phyloP scores from a whole-genome alignment of 2,113 vertebrate genomes.

The Pagrus major region DNA sequence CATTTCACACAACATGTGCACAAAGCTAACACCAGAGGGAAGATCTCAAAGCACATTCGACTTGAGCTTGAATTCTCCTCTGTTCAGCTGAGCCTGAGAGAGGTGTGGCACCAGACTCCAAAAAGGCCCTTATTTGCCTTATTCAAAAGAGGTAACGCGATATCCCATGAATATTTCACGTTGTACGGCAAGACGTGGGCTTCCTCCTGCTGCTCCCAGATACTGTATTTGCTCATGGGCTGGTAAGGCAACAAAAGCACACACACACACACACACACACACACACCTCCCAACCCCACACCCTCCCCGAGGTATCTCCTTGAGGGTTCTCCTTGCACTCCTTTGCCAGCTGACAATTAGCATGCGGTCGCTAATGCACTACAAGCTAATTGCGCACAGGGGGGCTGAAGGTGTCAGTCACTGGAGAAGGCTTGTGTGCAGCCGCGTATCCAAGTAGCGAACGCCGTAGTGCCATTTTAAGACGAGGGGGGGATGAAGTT shows the following conservation, averaged over 20 bases:
- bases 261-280: not conserved
- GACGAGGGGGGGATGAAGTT: conserved; percentile 34
- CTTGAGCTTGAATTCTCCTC: not conserved
- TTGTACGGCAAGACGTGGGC: conserved; percentile 50
- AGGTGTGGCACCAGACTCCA: conserved; percentile 19
- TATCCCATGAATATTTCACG: conserved; percentile 78
- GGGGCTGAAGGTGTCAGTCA: conserved; percentile 80
- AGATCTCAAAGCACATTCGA: conserved; percentile 9
- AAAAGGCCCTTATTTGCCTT: conserved; percentile 49
- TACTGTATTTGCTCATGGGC: conserved; percentile 54
- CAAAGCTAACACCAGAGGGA: not conserved
- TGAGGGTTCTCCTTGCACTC: conserved; percentile 71
- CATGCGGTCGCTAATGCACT: conserved; percentile 76
- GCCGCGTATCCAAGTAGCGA: conserved; percentile 11
- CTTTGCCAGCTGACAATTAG: conserved; percentile 81
- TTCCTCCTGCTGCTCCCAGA: conserved; percentile 53
- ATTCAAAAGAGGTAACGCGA: conserved; percentile 70
- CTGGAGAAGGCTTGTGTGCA: conserved; percentile 51
- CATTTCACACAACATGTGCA: not conserved
- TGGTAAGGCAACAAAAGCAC: conserved; percentile 67
- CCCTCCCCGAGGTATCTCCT: conserved; percentile 73
- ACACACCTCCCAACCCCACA: not conserved
- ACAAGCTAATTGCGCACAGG: conserved; percentile 79
- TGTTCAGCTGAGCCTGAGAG: not conserved
- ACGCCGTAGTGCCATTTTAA: conserved; percentile 37